Base-by-base conservation (phyloP, 1,140 invertebrate species). In the Drosophila virilis region DNA sequence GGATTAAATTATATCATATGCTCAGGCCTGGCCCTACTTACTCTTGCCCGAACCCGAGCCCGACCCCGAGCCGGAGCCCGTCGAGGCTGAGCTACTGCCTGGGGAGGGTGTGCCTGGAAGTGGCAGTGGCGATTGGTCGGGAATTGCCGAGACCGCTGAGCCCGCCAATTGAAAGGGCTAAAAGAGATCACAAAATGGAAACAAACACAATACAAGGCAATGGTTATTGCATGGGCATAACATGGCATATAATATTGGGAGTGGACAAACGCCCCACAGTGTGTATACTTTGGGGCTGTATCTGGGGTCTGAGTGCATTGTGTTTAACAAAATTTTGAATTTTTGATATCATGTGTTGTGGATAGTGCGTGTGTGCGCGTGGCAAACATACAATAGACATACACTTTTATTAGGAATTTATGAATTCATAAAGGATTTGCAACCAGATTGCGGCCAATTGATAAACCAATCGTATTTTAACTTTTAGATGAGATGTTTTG, bases 51-150 rank as follows among this genome's bases (percentile, higher is more conserved):
- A 80, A 35, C 78, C 78, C 45, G 90, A 86, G 1, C 90, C 90
- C 59, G 92, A 92, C 43, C 91, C 91, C 74, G 91, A 92, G 33
- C 85, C 91, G 45, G 91, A 92, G 65, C 90, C 91, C 59, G 92
- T 92, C 68, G 92, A 92, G 10, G 92, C 91, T 45, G 91, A 92
- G 83, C 91, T 92, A 92, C 91, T 92, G 92, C 91, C 92, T 62
- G 92, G 92, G 91, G 92, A 92, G 91, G 92, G 91, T 92, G 92
- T 92, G 86, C 90, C 91, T 72, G 91, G 92, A 86, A 91, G 91
- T 91, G 91, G 91, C 91, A 91, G 91, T 92, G 86, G 92, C 91
- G 91, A 92, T 91, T 75, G 92, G 92, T 91, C 92, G 81, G 78
- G 92, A 88, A 83, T 92, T 92, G 77, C 91, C 80, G 91, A 92